A percentile compares a stretch with the other conserved stretches of the same genome.
Evolutionary conservation across 1,140 invertebrate genomes (phyloP).

Genomic region (Pinna nobilis): DNA sequence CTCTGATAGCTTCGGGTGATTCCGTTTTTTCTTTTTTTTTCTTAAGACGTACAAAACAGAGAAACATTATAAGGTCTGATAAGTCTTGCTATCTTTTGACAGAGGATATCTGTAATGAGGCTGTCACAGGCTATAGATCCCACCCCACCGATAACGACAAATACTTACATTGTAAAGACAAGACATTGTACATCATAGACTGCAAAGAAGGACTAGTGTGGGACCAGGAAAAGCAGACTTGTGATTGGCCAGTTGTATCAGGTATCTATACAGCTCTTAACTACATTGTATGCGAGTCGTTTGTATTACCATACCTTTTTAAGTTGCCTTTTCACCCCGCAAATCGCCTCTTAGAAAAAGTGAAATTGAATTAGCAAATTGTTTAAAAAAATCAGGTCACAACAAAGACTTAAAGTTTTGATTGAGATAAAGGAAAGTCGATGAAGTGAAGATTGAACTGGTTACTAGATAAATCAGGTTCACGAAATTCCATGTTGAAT

Average conservation of each 20-base stretch:
- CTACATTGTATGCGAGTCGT: neutral
- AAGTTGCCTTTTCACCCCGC: neutral
- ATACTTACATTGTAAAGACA: neutral
- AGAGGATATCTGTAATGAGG: constrained; percentile 15
- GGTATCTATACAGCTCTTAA: neutral
- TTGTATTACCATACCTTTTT: neutral
- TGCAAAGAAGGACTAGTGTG: neutral
- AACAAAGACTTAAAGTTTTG: neutral
- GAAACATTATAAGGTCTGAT: neutral
- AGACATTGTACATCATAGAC: neutral
- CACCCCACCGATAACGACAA: neutral
- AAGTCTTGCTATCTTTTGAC: neutral
- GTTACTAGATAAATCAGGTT: neutral
- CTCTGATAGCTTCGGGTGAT: too few relatives aligned
- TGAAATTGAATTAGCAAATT: neutral
- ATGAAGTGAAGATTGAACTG: too few relatives aligned
- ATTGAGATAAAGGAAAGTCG: too few relatives aligned
- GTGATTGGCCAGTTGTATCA: neutral
- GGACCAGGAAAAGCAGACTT: constrained; percentile 4
- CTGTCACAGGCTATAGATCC: neutral
- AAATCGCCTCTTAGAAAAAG: neutral
- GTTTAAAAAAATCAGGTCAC: neutral
- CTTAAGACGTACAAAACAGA: neutral
- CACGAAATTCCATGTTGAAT: neutral
- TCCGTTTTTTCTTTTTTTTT: neutral